Evolutionary conservation across 2,888 invertebrate species (phyloP).

Genomic region (Phaedon cochleariae): DNA sequence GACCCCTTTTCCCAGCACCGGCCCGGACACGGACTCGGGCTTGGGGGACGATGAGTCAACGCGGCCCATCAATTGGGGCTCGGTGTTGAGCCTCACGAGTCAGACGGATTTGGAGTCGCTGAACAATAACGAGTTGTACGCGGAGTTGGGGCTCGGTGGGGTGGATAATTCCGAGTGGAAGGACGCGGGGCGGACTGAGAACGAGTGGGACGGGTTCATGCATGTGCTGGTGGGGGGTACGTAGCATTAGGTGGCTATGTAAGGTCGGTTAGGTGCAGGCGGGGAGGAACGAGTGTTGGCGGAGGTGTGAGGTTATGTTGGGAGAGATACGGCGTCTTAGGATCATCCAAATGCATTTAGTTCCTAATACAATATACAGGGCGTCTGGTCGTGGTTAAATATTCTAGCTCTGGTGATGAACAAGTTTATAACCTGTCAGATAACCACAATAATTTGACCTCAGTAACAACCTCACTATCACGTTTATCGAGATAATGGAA

Average conservation of each 20-base stretch:
- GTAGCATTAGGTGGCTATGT: slow-evolving; percentile 62
- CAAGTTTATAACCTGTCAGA: too few species aligned
- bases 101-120: slow-evolving; percentile 86
- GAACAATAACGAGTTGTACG: slow-evolving; percentile 81
- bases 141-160: slow-evolving; percentile 73
- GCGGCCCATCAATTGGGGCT: slow-evolving; percentile 90
- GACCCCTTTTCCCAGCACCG: slow-evolving; percentile 72
- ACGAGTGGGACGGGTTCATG: slow-evolving; percentile 72
- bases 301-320: slow-evolving; percentile 1
- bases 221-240: slow-evolving; percentile 75
- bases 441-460: too few species aligned
- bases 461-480: too few species aligned
- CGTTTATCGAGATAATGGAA: too few species aligned
- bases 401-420: too few species aligned
- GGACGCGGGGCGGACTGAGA: slow-evolving; percentile 62
- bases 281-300: slow-evolving; percentile 3
- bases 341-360: too few species aligned
- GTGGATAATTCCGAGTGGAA: slow-evolving; percentile 64
- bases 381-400: too few species aligned
- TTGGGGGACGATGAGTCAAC: slow-evolving; percentile 76
- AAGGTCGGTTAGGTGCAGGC: slow-evolving; percentile 22
- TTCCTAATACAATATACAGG: too few species aligned
- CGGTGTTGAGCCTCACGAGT: slow-evolving; percentile 85
- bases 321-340: not conserved
- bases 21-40: slow-evolving; percentile 75